Conservation (phyloP, 2,888 invertebrate species). For the Drosophila kuntzei region DNA sequence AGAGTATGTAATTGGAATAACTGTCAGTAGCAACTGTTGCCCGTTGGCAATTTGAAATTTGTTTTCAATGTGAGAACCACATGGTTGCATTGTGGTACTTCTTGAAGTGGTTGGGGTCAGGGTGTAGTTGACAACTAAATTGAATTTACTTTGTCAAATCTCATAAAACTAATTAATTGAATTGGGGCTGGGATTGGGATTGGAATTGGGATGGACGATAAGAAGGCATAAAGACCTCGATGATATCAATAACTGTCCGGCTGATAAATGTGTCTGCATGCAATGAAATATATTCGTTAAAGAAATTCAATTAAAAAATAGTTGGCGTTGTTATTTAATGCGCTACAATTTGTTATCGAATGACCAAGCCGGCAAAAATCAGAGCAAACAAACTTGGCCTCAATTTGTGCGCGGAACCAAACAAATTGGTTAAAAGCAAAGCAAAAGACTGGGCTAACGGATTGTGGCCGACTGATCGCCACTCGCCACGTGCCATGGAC, state of each 20-base stretch:
- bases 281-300: slow-evolving; percentile 1
- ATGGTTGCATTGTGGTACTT: background rate
- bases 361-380: slow-evolving; percentile 44
- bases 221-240: background rate
- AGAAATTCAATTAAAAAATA: slow-evolving; percentile 46
- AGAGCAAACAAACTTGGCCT: slow-evolving; percentile 52
- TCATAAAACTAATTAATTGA: slow-evolving; percentile 23
- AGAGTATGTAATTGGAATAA: slow-evolving; percentile 3
- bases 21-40: slow-evolving; percentile 20
- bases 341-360: slow-evolving; percentile 53
- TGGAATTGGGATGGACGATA: background rate
- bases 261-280: slow-evolving; percentile 20
- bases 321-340: slow-evolving; percentile 47
- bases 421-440: slow-evolving; percentile 52
- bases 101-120: slow-evolving; percentile 15
- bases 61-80: slow-evolving; percentile 17
- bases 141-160: slow-evolving; percentile 26
- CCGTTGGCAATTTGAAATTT: slow-evolving; percentile 24
- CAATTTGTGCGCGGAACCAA: slow-evolving; percentile 37
- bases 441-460: slow-evolving; percentile 25
- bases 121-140: slow-evolving; percentile 24
- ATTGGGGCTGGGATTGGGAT: slow-evolving; percentile 12
- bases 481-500: slow-evolving; percentile 41
- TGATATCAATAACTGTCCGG: slow-evolving; percentile 22
- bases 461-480: slow-evolving; percentile 50